These are phyloP conservation scores for Pristionchus japonicus DNA, from an alignment of 2,888 invertebrate genomes.

Conservation along the genomic window DNA sequence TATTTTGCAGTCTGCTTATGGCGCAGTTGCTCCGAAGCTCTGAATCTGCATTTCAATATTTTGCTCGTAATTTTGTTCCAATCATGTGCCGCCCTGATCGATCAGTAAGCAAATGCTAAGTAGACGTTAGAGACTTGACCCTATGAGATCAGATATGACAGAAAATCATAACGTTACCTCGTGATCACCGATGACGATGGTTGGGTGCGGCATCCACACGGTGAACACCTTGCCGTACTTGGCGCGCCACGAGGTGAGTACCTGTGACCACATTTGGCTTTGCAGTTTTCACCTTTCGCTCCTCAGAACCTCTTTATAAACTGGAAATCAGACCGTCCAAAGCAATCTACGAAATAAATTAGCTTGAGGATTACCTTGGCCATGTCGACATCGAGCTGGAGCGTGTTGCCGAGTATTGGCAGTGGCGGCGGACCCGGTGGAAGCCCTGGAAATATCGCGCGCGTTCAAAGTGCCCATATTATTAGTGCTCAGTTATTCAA, in stretches of 20 bases:
- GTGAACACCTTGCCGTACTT: conserved; percentile 13
- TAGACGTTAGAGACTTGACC: neutral
- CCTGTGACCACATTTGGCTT: too few relatives aligned
- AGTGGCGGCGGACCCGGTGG: conserved; percentile 39
- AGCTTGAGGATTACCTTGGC: neutral
- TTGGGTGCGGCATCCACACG: neutral
- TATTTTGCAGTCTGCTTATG: too few relatives aligned
- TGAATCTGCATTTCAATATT: too few relatives aligned
- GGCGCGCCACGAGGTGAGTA: too few relatives aligned
- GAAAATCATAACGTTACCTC: neutral
- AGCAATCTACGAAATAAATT: neutral
- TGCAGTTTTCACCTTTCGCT: neutral
- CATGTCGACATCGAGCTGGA: neutral
- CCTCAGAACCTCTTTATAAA: neutral
- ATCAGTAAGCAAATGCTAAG: too few relatives aligned
- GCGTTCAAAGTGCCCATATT: too few relatives aligned
- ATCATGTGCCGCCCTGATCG: too few relatives aligned
- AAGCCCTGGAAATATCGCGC: neutral
- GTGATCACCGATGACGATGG: neutral
- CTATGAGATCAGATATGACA: too few relatives aligned
- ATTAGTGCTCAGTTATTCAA: neutral
- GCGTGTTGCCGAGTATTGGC: neutral
- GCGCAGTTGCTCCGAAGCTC: too few relatives aligned
- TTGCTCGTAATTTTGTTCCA: too few relatives aligned
- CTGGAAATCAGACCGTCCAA: neutral